Evolutionary conservation across 2,888 invertebrate genomes (phyloP).

Genomic region (Aricia artaxerxes): DNA sequence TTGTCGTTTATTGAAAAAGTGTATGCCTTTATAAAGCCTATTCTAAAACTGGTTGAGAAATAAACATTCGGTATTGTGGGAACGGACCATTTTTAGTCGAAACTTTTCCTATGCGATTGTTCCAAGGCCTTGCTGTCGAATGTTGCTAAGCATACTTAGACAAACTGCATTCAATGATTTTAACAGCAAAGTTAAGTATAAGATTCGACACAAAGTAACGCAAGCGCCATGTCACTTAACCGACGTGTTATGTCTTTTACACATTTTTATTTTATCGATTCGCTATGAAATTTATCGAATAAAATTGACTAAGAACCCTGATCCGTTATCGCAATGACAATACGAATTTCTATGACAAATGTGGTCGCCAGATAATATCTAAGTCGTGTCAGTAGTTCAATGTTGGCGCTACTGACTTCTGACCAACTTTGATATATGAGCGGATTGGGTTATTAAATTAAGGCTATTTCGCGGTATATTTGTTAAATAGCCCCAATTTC

Average conservation of each 20-base stretch:
- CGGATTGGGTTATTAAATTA: conserved; percentile 8
- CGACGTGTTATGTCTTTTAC: not conserved
- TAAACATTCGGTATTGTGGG: conserved; percentile 22
- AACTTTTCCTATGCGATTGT: conserved; percentile 14
- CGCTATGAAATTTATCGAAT: not conserved
- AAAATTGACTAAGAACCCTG: not conserved
- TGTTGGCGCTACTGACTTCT: conserved; percentile 43
- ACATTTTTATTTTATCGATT: not conserved
- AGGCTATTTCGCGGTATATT: not conserved
- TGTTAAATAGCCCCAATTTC: not conserved
- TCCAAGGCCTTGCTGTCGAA: conserved; percentile 29
- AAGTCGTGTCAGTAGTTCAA: conserved; percentile 57
- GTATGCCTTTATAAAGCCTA: conserved; percentile 17
- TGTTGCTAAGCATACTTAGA: not conserved
- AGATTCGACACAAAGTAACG: too few relatives aligned
- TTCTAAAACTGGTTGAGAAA: conserved; percentile 13
- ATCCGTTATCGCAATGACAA: conserved; percentile 38
- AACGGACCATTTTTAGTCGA: conserved; percentile 31
- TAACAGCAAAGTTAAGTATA: too few relatives aligned
- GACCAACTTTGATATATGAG: conserved; percentile 25
- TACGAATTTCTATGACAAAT: conserved; percentile 48
- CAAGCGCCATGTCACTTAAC: not conserved
- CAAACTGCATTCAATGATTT: not conserved
- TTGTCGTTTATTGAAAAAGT: not conserved
- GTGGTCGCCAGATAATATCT: conserved; percentile 46